Conservation (phyloP, 2,797 vertebrate genomes). For the Eleutherodactylus coqui region DNA sequence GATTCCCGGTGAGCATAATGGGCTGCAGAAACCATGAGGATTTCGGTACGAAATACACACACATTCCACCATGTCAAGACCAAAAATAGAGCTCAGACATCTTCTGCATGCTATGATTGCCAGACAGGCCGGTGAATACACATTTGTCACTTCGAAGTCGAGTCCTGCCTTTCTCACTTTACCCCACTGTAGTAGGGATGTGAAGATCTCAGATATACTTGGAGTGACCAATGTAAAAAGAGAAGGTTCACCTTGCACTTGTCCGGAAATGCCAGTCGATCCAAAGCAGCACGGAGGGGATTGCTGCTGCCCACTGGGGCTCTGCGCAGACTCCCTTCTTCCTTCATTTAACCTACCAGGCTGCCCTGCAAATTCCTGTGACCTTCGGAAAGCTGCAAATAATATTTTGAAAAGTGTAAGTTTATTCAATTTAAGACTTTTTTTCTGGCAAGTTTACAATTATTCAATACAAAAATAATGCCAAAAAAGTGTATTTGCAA, state of each 20-base stretch:
- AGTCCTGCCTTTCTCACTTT: background rate
- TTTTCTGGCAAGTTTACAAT: background rate
- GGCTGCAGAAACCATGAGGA: too few relatives aligned
- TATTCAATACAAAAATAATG: background rate
- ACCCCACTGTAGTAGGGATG: background rate
- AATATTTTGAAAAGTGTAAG: background rate
- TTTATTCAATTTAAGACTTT: background rate
- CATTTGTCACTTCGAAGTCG: background rate
- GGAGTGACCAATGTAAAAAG: background rate
- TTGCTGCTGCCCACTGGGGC: conserved; percentile 67
- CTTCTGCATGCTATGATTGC: too few relatives aligned
- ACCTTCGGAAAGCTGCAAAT: conserved; percentile 47
- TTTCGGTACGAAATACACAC: too few relatives aligned
- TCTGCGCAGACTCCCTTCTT: background rate
- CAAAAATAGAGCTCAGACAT: too few relatives aligned
- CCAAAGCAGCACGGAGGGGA: conserved; percentile 64
- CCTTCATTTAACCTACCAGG: conserved; percentile 50
- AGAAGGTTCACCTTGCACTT: conserved; percentile 67
- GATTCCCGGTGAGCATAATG: too few relatives aligned
- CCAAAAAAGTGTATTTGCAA: background rate
- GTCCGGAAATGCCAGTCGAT: conserved; percentile 61
- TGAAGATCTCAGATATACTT: background rate
- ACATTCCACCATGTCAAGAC: too few relatives aligned
- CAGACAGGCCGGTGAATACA: background rate
- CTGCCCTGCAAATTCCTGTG: conserved; percentile 16